Percentiles rank a stretch among this genome's conserved stretches.
phyloP scores from a whole-genome alignment of 1,140 invertebrate species.

The Drosophila eugracilis region DNA sequence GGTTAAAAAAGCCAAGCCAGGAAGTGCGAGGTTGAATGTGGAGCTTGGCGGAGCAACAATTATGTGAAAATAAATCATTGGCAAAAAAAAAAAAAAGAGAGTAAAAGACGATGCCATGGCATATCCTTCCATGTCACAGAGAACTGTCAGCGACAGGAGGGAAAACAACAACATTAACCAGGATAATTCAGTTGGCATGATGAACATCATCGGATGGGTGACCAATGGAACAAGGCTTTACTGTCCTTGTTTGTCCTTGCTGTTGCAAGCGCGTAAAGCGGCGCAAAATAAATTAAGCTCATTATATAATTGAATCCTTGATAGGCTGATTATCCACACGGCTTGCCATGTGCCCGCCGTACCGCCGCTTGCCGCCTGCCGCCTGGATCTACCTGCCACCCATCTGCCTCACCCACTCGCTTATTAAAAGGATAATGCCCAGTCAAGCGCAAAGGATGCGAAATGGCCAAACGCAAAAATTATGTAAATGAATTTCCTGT shows the following conservation, averaged over 20 bases:
- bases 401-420: constrained; percentile 26
- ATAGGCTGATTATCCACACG: constrained; percentile 82
- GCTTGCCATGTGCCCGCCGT: constrained; percentile 51
- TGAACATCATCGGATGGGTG: constrained; percentile 31
- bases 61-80: constrained; percentile 49
- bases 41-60: constrained; percentile 16
- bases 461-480: constrained; percentile 76
- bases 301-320: constrained; percentile 61
- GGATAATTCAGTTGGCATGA: constrained; percentile 50
- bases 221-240: constrained; percentile 2
- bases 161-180: constrained; percentile 22
- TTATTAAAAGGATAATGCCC: constrained; percentile 79
- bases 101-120: constrained; percentile 35
- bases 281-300: constrained; percentile 75
- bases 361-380: no score
- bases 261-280: constrained; percentile 46
- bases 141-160: constrained; percentile 16
- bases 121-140: constrained; percentile 45
- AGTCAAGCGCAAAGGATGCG: constrained; percentile 78
- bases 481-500: constrained; percentile 83
- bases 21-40: constrained; percentile 8
- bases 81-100: constrained; percentile 16
- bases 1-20: constrained; percentile 40
- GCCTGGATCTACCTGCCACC: background rate
- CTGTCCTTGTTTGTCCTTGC: constrained; percentile 25